Evolutionary conservation across 2,797 vertebrate species (phyloP).

Genomic region (Selene dorsalis): DNA sequence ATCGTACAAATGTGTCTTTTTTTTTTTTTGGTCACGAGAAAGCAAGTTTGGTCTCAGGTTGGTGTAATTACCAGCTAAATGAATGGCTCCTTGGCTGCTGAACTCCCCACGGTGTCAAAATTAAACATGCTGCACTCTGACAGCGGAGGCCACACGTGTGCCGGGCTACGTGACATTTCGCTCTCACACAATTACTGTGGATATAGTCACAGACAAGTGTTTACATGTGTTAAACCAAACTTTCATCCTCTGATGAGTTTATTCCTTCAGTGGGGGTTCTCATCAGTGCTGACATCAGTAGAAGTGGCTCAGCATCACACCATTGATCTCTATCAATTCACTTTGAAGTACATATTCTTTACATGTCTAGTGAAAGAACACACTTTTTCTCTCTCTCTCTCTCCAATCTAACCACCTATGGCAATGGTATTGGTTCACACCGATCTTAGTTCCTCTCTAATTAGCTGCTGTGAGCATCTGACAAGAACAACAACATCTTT

Average conservation of each 20-base stretch:
- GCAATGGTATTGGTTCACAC: constrained; percentile 55
- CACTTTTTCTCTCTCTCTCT: background rate
- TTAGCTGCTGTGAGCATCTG: constrained; percentile 91
- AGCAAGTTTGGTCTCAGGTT: constrained; percentile 47
- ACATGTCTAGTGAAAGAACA: constrained; percentile 41
- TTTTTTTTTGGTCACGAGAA: constrained; percentile 1
- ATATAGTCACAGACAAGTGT: constrained; percentile 45
- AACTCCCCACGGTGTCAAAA: constrained; percentile 50
- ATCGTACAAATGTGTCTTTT: constrained; percentile 17
- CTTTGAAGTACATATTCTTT: constrained; percentile 55
- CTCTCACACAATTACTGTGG: constrained; percentile 52
- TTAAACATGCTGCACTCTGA: constrained; percentile 43
- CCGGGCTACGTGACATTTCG: constrained; percentile 20
- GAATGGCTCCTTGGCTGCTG: constrained; percentile 22
- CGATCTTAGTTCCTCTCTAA: constrained; percentile 81
- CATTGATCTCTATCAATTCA: constrained; percentile 64
- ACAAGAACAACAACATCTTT: constrained; percentile 90
- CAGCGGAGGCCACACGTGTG: constrained; percentile 19
- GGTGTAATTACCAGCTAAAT: constrained; percentile 48
- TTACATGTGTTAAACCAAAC: constrained; percentile 63
- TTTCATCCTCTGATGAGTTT: constrained; percentile 53
- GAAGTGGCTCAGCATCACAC: constrained; percentile 39
- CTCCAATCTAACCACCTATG: constrained; percentile 50
- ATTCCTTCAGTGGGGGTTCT: constrained; percentile 40
- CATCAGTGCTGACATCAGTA: constrained; percentile 66